phyloP scores from a whole-genome alignment of 23 tunicate genomes.

The Styela clava region DNA sequence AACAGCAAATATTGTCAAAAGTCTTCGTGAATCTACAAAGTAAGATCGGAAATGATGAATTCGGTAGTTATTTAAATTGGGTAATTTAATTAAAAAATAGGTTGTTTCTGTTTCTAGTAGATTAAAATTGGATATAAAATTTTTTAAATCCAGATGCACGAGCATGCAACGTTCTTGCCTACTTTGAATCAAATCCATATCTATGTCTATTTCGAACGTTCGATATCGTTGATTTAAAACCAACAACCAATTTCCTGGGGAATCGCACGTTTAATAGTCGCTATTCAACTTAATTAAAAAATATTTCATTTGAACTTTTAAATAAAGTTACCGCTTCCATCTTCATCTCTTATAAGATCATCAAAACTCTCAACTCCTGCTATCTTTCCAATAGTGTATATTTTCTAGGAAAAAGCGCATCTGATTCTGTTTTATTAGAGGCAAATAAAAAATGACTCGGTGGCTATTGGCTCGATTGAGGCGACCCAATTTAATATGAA shows the following conservation, averaged over 20 bases:
- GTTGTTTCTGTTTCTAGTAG: too few relatives aligned
- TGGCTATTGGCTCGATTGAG: too few relatives aligned
- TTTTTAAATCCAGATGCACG: background rate
- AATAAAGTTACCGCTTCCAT: slow-evolving; percentile 20
- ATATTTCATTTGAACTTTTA: too few relatives aligned
- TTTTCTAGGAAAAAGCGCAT: slow-evolving; percentile 18
- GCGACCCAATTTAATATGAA: background rate
- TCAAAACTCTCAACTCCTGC: background rate
- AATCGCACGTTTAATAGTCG: too few relatives aligned
- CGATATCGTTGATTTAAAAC: background rate
- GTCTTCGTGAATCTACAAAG: too few relatives aligned
- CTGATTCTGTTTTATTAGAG: too few relatives aligned
- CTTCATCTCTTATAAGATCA: slow-evolving; percentile 22
- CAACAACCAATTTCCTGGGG: background rate
- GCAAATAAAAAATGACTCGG: too few relatives aligned
- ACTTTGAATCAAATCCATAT: background rate
- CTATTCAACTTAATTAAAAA: too few relatives aligned
- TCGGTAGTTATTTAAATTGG: too few relatives aligned
- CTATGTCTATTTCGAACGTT: background rate
- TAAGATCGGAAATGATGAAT: too few relatives aligned
- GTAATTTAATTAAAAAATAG: too few relatives aligned
- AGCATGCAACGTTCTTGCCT: background rate
- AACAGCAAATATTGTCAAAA: background rate
- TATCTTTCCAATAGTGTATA: slow-evolving; percentile 28
- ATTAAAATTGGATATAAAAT: too few relatives aligned